Conservation (phyloP, 1,140 invertebrate genomes). For the Drosophila arizonae region DNA sequence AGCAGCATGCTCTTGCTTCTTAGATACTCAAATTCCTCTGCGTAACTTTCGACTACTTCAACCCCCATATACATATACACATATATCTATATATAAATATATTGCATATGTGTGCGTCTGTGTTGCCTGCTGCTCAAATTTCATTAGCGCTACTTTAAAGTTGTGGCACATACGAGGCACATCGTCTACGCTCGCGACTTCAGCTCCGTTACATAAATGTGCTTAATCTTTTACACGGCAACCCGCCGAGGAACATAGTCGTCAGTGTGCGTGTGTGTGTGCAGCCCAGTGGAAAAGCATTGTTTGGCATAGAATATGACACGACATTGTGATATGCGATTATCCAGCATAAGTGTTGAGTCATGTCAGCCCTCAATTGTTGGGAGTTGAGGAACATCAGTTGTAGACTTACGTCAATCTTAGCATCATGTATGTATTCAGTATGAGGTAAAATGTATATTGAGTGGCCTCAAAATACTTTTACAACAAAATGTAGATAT, state of each 20-base stretch:
- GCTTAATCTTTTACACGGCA: slow-evolving; percentile 72
- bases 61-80: background rate
- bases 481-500: too few relatives aligned
- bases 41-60: slow-evolving; percentile 4
- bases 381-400: too few relatives aligned
- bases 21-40: background rate
- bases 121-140: slow-evolving; percentile 58
- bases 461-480: too few relatives aligned
- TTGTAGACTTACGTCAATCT: too few relatives aligned
- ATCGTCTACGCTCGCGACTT: slow-evolving; percentile 4
- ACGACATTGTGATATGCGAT: slow-evolving; percentile 11
- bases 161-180: slow-evolving; percentile 69
- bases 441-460: too few relatives aligned
- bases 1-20: background rate
- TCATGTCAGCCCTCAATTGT: background rate
- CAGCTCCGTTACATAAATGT: slow-evolving; percentile 70
- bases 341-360: background rate
- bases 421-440: too few relatives aligned
- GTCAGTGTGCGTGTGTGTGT: background rate
- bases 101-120: background rate
- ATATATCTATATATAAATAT: background rate
- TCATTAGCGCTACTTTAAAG: slow-evolving; percentile 77
- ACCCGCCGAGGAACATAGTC: slow-evolving; percentile 15
- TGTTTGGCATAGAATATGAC: slow-evolving; percentile 11
- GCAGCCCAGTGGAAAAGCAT: slow-evolving; percentile 16